A percentile compares a stretch with the other conserved stretches of the same genome.
Evolutionary conservation across 2,113 vertebrate genomes (phyloP).

Genomic region (Melanotaenia duboulayi): DNA sequence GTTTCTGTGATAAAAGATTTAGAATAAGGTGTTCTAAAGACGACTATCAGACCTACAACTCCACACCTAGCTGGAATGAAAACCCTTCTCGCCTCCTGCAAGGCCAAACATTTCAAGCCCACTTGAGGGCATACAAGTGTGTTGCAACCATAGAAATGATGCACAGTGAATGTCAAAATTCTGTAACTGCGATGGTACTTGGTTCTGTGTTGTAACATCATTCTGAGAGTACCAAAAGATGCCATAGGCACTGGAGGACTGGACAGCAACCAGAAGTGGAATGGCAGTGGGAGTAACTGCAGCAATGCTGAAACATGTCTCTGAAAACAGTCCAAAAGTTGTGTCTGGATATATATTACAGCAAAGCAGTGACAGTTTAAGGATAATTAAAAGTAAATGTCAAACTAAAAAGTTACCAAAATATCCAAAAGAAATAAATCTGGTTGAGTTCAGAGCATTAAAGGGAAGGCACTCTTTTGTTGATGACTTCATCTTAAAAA

Average conservation of each 20-base stretch:
- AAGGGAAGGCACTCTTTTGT: background rate
- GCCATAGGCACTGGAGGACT: background rate
- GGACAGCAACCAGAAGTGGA: too few species aligned
- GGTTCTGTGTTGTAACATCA: background rate
- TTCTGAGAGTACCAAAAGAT: background rate
- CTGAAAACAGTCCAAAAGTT: too few species aligned
- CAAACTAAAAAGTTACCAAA: background rate
- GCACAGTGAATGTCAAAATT: background rate
- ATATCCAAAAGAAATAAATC: too few species aligned
- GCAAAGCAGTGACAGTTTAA: too few species aligned
- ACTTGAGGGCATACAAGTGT: slow-evolving; percentile 3
- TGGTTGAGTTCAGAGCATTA: too few species aligned
- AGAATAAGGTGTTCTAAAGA: slow-evolving; percentile 45
- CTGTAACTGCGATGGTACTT: background rate
- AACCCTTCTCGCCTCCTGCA: slow-evolving; percentile 16
- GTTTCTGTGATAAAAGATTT: slow-evolving; percentile 51
- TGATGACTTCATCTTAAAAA: background rate
- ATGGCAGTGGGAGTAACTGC: too few species aligned
- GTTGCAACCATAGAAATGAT: slow-evolving; percentile 6
- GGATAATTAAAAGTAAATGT: background rate
- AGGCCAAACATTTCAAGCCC: slow-evolving; percentile 22
- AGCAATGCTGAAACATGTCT: too few species aligned
- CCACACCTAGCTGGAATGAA: slow-evolving; percentile 9
- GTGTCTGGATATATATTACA: too few species aligned
- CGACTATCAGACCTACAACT: slow-evolving; percentile 12